Base-by-base conservation (phyloP, 2,797 vertebrate genomes). In the Megalops cyprinoides region DNA sequence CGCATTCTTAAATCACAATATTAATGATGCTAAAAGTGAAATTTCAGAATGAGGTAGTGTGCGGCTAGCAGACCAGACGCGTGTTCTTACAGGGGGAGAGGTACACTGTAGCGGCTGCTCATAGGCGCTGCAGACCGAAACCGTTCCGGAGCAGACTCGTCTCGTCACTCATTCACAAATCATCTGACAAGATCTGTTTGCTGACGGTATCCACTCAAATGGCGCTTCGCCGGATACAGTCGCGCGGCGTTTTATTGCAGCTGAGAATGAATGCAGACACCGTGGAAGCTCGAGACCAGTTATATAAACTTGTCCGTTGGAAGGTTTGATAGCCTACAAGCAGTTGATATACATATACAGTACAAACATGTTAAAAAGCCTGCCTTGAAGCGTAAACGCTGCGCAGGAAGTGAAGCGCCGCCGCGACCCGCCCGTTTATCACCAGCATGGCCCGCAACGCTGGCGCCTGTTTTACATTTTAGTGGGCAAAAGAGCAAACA, bases 401-500 rank as follows among this genome's bases (percentile, higher is more conserved):
- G 39, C 1, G 67, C 37, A 44, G 67, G 39, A 31, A 48, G 15
- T 31, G 6, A 49, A 28, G 46, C 25, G 74, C 23, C n/a, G 20
- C 73, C 15, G 48, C 49, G 73, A 51, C 25, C 25, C 14, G 12
- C 44, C 46, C 14, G 14, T 74, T 74, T 74, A 74, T 74, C 44
- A 20, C 42, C 71, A 28, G 42, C 25, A 46, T 74, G 9, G 34
- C 23, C 20, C 51, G 62, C 46, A 74, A 67, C n/a, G 56, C 31
- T 80, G 73, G 73, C 73, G 73, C 73, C 73, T 49, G 46, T 39
- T 77, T 34, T 18, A 51, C 3, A 25, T 73, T 42, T 74, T 81
- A 62, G 44, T 20, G 55, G 71, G 69, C 25, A 76, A 76, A 82
- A 67, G 81, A 77, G 79, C 60, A 53, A 62, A 78, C 39, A 31